These are phyloP conservation scores for Lithodes maja DNA, from an alignment of 2,888 invertebrate genomes.

Conservation along the genomic window DNA sequence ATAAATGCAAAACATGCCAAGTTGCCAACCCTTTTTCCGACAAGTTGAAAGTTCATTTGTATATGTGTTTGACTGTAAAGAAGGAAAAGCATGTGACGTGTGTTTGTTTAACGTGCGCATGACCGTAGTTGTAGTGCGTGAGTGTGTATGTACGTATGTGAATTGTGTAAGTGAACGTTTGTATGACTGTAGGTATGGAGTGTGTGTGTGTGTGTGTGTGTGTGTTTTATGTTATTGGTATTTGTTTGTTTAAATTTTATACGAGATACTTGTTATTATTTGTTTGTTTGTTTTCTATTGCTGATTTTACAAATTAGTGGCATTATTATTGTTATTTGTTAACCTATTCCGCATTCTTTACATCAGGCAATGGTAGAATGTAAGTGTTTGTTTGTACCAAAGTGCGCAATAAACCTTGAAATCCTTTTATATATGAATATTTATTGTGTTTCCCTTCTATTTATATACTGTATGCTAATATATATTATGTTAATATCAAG, in stretches of 20 bases:
- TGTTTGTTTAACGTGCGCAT: not conserved
- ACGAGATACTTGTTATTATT: not conserved
- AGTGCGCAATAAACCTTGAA: conserved; percentile 12
- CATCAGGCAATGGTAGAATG: conserved; percentile 9
- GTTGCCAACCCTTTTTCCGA: not conserved
- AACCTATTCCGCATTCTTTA: not conserved
- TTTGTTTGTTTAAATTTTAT: not conserved
- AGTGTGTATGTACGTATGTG: conserved; percentile 21
- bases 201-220: conserved; percentile 36
- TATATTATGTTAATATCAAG: not conserved
- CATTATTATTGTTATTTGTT: conserved; percentile 1
- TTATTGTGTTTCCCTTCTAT: too few species aligned
- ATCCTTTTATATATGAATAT: not conserved
- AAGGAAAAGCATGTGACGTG: not conserved
- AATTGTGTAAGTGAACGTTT: not conserved
- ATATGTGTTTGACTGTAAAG: not conserved
- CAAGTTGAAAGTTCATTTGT: not conserved
- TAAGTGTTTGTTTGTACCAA: conserved; percentile 33
- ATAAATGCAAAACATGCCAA: not conserved
- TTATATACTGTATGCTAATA: not conserved
- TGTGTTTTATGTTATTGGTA: not conserved
- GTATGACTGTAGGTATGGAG: conserved; percentile 29
- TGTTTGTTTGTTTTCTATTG: not conserved
- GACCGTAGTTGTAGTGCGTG: not conserved
- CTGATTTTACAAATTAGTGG: conserved; percentile 6